Evolutionary conservation across 2,888 invertebrate species (phyloP).

Genomic region (Drosophila nr. fundita): DNA sequence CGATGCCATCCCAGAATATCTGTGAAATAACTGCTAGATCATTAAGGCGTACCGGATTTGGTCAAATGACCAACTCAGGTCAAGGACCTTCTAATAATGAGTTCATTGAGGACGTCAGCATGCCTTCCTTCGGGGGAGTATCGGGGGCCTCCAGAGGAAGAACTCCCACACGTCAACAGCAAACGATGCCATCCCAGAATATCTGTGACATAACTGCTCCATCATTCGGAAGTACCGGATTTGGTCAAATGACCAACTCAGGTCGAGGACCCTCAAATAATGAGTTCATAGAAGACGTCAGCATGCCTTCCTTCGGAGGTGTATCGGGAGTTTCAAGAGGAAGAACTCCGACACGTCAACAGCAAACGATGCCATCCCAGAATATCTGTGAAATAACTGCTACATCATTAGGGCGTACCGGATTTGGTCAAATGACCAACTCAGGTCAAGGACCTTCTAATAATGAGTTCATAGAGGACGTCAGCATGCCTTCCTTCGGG

Average conservation of each 20-base stretch:
- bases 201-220: not conserved
- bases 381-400: not conserved
- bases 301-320: constrained; percentile 6
- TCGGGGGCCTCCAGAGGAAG: not conserved
- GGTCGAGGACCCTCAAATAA: not conserved
- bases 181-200: constrained; percentile 16
- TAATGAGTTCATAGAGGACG: not conserved
- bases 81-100: not conserved
- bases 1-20: not conserved
- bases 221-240: not conserved
- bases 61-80: not conserved
- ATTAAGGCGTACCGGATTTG: not conserved
- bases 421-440: no score
- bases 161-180: not conserved
- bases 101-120: not conserved
- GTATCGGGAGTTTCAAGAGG: not conserved
- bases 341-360: no score
- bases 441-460: fast-evolving
- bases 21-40: fast-evolving
- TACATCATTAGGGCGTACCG: not conserved
- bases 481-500: not conserved
- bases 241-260: not conserved
- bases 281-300: constrained; percentile 30
- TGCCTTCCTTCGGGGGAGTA: not conserved
- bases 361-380: no score